Percentiles rank a stretch among this genome's conserved stretches.
phyloP scores from a whole-genome alignment of 2,888 invertebrate species.

The Hypsopygia costalis region DNA sequence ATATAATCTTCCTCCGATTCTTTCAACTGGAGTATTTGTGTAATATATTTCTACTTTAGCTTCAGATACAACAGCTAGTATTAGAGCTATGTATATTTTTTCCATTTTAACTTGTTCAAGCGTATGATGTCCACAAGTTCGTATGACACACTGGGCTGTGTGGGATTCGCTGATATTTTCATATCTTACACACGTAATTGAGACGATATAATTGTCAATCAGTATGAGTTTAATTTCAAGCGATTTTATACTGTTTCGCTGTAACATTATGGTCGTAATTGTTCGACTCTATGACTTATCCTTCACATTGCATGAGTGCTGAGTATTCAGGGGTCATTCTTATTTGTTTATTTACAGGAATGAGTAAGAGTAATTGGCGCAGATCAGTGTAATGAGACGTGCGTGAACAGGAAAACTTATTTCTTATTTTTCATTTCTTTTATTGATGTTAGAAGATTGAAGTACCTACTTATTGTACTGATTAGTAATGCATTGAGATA shows the following conservation, averaged over 20 bases:
- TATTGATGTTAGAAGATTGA: too few relatives aligned
- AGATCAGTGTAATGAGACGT: too few relatives aligned
- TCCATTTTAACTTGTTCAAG: too few relatives aligned
- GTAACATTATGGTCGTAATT: background rate
- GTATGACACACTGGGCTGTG: background rate
- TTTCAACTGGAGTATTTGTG: conserved; percentile 50
- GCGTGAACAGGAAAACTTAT: too few relatives aligned
- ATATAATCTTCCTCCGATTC: conserved; percentile 54
- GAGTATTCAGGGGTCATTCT: background rate
- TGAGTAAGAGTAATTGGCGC: conserved; percentile 13
- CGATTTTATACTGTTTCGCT: background rate
- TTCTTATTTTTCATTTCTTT: too few relatives aligned
- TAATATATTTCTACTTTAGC: conserved; percentile 44
- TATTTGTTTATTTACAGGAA: conserved; percentile 17
- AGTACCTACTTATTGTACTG: too few relatives aligned
- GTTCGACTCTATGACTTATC: too few relatives aligned
- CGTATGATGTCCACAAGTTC: too few relatives aligned
- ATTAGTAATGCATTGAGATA: too few relatives aligned
- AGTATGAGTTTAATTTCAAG: background rate
- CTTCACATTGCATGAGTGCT: background rate
- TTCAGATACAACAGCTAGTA: conserved; percentile 31
- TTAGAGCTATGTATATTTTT: conserved; percentile 15
- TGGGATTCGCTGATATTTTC: too few relatives aligned
- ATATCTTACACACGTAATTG: too few relatives aligned
- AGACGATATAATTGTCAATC: too few relatives aligned